Percentiles rank a stretch among this genome's conserved stretches.
Evolutionary conservation across 2,888 invertebrate species (phyloP).

Genomic region (Trichogramma evanescens): DNA sequence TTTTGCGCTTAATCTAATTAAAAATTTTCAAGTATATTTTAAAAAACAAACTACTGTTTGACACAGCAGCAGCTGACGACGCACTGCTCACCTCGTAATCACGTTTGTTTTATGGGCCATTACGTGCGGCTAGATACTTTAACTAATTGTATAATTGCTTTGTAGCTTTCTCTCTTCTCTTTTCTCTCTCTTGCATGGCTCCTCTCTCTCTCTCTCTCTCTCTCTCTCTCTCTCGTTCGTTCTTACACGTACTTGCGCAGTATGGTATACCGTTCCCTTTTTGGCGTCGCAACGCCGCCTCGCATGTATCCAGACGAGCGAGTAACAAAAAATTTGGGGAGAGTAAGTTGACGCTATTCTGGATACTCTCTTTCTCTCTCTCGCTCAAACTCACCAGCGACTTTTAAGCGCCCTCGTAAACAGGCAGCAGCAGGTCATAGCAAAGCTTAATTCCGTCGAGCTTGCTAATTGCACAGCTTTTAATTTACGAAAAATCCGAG

Average conservation of each 20-base stretch:
- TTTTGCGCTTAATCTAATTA: constrained; percentile 4
- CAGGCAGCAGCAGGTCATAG: constrained; percentile 24
- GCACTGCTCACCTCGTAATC: constrained; percentile 29
- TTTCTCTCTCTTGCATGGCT: background rate
- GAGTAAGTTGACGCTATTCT: constrained; percentile 22
- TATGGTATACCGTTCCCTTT: constrained; percentile 14
- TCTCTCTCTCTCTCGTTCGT: background rate
- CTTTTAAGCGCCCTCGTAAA: constrained; percentile 34
- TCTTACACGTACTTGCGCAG: background rate
- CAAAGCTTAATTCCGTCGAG: constrained; percentile 26
- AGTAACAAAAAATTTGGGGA: constrained; percentile 13
- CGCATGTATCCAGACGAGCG: constrained; percentile 22
- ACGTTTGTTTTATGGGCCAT: constrained; percentile 45
- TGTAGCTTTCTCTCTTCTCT: constrained; percentile 19
- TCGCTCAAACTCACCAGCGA: constrained; percentile 8
- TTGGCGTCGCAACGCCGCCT: constrained; percentile 32
- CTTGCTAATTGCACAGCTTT: constrained; percentile 40
- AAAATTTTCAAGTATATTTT: constrained; percentile 6
- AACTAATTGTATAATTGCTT: constrained; percentile 48
- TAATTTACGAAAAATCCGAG: constrained; percentile 32
- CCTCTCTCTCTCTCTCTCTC: background rate
- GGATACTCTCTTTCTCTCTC: constrained; percentile 19
- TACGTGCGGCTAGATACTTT: constrained; percentile 42
- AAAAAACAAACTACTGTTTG: background rate
- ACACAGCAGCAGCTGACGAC: too few relatives aligned